A percentile compares a stretch with the other conserved stretches of the same genome.
Evolutionary conservation across 2,888 invertebrate species (phyloP).

Genomic region (Zaprionus bogoriensis): DNA sequence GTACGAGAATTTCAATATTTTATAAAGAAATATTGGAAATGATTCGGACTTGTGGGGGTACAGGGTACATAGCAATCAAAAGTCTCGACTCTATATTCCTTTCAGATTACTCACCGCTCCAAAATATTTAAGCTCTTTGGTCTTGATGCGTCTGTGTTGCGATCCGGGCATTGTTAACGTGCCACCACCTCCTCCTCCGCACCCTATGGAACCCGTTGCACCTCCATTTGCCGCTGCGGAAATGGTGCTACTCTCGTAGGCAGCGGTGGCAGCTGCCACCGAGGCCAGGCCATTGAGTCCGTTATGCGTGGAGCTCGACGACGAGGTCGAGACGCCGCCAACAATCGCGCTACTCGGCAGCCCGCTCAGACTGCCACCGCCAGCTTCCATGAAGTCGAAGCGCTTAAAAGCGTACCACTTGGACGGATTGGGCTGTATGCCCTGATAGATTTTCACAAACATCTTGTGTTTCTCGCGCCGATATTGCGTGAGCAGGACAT

Average conservation of each 20-base stretch:
- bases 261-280: slow-evolving; percentile 65
- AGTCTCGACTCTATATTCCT: background rate
- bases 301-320: slow-evolving; percentile 47
- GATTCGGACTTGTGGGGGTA: too few relatives aligned
- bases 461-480: slow-evolving; percentile 82
- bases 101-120: slow-evolving; percentile 80
- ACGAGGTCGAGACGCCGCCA: slow-evolving; percentile 3
- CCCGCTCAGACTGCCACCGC: slow-evolving; percentile 71
- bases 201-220: slow-evolving; percentile 42
- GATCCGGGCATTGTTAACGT: slow-evolving; percentile 55
- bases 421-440: slow-evolving; percentile 82
- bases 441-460: slow-evolving; percentile 81
- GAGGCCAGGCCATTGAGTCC: slow-evolving; percentile 72
- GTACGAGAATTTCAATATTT: too few relatives aligned
- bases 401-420: slow-evolving; percentile 82
- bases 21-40: too few relatives aligned
- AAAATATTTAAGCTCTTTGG: slow-evolving; percentile 82
- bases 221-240: slow-evolving; percentile 67
- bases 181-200: slow-evolving; percentile 22
- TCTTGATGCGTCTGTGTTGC: slow-evolving; percentile 80
- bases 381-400: slow-evolving; percentile 81
- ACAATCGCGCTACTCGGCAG: slow-evolving; percentile 24
- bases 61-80: too few relatives aligned
- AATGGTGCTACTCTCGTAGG: slow-evolving; percentile 64
- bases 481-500: slow-evolving; percentile 81